These are phyloP conservation scores for Grapholita molesta DNA, from an alignment of 1,140 invertebrate genomes.

Conservation along the genomic window DNA sequence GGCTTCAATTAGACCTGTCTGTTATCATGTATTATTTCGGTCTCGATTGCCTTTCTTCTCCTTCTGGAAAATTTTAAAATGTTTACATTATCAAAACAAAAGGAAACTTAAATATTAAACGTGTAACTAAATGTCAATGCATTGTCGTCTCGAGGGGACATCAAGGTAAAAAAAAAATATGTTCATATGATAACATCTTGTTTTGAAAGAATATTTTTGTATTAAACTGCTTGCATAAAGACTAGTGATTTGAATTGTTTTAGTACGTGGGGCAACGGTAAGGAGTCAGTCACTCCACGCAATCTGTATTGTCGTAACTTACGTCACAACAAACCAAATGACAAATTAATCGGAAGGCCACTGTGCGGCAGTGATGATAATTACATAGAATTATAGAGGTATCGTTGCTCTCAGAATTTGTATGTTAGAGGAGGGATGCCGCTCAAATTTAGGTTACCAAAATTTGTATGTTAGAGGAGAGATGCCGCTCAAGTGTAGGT, in stretches of 20 bases:
- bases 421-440: too few species aligned
- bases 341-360: neutral
- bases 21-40: neutral
- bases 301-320: neutral
- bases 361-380: neutral
- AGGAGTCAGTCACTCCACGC: neutral
- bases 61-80: neutral
- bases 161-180: neutral
- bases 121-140: neutral
- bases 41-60: neutral
- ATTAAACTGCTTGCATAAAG: neutral
- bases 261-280: neutral
- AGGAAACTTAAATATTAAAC: neutral
- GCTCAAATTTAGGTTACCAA: too few species aligned
- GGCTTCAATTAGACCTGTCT: neutral
- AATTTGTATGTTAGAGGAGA: too few species aligned
- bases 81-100: neutral
- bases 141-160: neutral
- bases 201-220: neutral
- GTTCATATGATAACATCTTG: neutral
- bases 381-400: neutral
- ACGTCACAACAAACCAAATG: neutral
- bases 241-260: neutral
- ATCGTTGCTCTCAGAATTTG: too few species aligned
- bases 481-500: too few species aligned